Evolutionary conservation across 2,113 vertebrate species (phyloP), one percentile per base, ranked within the genome.

Genomic region (Nettapus auritus): DNA sequence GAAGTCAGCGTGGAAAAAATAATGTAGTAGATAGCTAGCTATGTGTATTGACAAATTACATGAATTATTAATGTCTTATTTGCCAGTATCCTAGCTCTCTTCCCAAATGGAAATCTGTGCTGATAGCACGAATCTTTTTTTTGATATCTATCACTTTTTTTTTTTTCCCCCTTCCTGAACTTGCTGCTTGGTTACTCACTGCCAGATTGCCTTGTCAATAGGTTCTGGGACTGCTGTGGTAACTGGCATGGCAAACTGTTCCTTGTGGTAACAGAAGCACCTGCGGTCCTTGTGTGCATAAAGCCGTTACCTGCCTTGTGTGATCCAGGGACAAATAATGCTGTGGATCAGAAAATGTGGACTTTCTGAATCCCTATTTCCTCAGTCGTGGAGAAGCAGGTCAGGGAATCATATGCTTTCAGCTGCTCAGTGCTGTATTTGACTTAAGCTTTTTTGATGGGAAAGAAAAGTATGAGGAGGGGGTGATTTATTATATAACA

Each of bases 161-260:
- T 44, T 44, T 48, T 48, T 48, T 21, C 19, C 42, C 42, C 4
- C 2, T 10, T 29, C 7, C 21, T 0, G 0, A 70, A 23, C 18
- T 68, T 69, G 6, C 9, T 66, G 11, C 44, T 28, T 48, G 33
- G 28, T 69, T 73, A 3, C 17, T 77, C 4, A 6, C 13, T 70
- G 55, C 21, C 16, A 15, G 10, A 6, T 59, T 74, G 34, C 8
- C 16, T 81, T 90, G 34, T 52, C 36, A 31, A 67, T 22, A 34
- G 34, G 3, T 38, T 42, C 5, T 14, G 33, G 22, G 29, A 7
- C 42, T 60, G 28, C 53, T 55, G 9, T 71, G 42, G 66, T 60
- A 50, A 9, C 26, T 68, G 25, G 13, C 4, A 2, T 1, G 4
- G 6, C n/a, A 76, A 57, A n/a, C 25, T 53, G 33, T 13, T 74